phyloP scores from a whole-genome alignment of 1,140 invertebrate species.

The Anagrus nilaparvatae region DNA sequence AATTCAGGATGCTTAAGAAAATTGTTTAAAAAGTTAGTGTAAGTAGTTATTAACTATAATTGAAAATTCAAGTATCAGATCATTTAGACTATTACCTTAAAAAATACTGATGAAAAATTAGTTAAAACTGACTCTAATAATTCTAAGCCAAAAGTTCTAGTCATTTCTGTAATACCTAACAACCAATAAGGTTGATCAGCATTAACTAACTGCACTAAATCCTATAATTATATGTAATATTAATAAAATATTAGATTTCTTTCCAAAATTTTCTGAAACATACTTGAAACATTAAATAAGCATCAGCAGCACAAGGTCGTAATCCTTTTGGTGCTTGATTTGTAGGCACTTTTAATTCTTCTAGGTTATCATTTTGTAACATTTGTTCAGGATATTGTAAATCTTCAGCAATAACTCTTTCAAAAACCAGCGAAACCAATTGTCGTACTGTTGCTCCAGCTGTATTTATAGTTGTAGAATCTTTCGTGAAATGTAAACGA shows the following conservation, averaged over 20 bases:
- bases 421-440: constrained; percentile 92
- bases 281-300: constrained; percentile 90
- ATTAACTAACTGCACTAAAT: constrained; percentile 93
- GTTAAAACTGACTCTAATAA: constrained; percentile 87
- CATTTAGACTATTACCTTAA: constrained; percentile 60
- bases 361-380: constrained; percentile 50
- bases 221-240: too few relatives aligned
- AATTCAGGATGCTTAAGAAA: constrained; percentile 87
- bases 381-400: constrained; percentile 37
- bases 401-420: constrained; percentile 74
- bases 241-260: constrained; percentile 17
- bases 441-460: constrained; percentile 95
- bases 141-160: constrained; percentile 91
- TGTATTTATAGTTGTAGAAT: constrained; percentile 89
- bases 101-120: constrained; percentile 85
- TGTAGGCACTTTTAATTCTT: constrained; percentile 69
- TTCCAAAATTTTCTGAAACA: constrained; percentile 10
- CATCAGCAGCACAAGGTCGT: constrained; percentile 84
- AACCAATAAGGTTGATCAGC: constrained; percentile 93
- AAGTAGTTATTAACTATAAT: not conserved
- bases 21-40: constrained; percentile 8
- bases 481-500: constrained; percentile 86
- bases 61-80: constrained; percentile 3
- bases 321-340: constrained; percentile 69
- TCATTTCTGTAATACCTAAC: constrained; percentile 92